Percentiles rank a stretch among this genome's conserved stretches.
These are phyloP conservation scores for Meandrina meandrites DNA, from an alignment of 92 coral and sea anemone species.

Conservation along the genomic window DNA sequence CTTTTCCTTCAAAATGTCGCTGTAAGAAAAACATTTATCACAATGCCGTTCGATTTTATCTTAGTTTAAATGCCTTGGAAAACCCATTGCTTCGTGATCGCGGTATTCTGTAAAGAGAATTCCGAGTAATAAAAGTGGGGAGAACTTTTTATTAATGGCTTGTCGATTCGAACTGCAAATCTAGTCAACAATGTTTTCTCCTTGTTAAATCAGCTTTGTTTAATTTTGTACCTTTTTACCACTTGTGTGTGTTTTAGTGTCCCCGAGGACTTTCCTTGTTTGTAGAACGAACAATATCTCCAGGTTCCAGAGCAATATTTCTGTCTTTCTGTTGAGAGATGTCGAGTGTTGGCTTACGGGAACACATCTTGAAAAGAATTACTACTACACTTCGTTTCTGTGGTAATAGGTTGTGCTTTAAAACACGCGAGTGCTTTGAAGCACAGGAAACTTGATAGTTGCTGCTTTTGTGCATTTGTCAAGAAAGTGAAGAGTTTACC, in stretches of 20 bases:
- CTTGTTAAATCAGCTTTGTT: slow-evolving; percentile 66
- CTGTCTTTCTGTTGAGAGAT: slow-evolving; percentile 41
- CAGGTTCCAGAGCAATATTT: slow-evolving; percentile 55
- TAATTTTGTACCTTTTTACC: slow-evolving; percentile 52
- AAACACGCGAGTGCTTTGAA: slow-evolving; percentile 14
- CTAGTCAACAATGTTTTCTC: slow-evolving; percentile 30
- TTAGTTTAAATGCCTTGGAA: background rate
- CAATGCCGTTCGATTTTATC: background rate
- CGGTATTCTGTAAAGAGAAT: background rate
- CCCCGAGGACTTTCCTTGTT: slow-evolving; percentile 44
- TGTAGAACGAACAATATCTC: slow-evolving; percentile 36
- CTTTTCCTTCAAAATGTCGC: slow-evolving; percentile 5
- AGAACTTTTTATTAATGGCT: slow-evolving; percentile 7
- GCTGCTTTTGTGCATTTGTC: slow-evolving; percentile 23
- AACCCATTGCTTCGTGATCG: background rate
- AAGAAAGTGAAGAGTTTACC: slow-evolving; percentile 1
- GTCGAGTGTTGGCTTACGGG: slow-evolving; percentile 25
- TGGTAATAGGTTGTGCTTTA: slow-evolving; percentile 48
- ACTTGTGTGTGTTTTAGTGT: slow-evolving; percentile 56
- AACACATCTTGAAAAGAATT: slow-evolving; percentile 8
- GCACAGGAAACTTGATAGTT: slow-evolving; percentile 8
- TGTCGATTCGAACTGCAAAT: slow-evolving; percentile 29
- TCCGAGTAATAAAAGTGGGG: background rate
- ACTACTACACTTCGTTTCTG: slow-evolving; percentile 51
- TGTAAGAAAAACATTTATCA: background rate